Conservation (phyloP, 2,888 invertebrate genomes). For the Aradus depressus region DNA sequence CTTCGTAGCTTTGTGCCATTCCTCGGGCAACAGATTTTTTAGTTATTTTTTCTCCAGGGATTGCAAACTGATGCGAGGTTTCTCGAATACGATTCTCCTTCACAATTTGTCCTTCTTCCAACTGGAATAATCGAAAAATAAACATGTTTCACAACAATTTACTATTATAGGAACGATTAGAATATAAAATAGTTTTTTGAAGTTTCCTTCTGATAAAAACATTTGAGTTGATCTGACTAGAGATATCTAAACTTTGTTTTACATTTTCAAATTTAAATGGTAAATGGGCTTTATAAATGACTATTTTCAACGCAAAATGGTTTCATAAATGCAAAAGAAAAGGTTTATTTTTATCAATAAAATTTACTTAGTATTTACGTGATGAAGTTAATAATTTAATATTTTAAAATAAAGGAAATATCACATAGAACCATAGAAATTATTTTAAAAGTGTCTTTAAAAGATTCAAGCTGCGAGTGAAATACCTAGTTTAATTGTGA, state of each 20-base stretch:
- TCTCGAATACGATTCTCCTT: conserved; percentile 71
- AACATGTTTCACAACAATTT: not conserved
- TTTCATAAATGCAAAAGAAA: too few relatives aligned
- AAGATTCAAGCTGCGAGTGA: too few relatives aligned
- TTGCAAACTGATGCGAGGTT: conserved; percentile 66
- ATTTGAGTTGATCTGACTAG: too few relatives aligned
- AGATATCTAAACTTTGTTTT: too few relatives aligned
- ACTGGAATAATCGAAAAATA: conserved; percentile 31
- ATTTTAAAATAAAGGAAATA: not conserved
- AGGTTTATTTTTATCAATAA: too few relatives aligned
- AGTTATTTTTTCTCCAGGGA: conserved; percentile 72
- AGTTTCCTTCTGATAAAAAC: not conserved
- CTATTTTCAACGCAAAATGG: too few relatives aligned
- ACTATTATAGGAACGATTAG: not conserved
- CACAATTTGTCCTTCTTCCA: conserved; percentile 73
- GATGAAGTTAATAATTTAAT: not conserved
- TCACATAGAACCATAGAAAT: too few relatives aligned
- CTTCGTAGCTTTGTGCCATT: conserved; percentile 79
- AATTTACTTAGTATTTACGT: too few relatives aligned
- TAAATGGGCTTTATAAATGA: too few relatives aligned
- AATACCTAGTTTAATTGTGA: too few relatives aligned
- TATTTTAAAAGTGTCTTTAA: too few relatives aligned
- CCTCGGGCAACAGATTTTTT: conserved; percentile 66
- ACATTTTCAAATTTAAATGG: too few relatives aligned
- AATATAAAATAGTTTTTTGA: not conserved